These are phyloP conservation scores for Acleris holmiana DNA, from an alignment of 2,888 invertebrate genomes.

Conservation along the genomic window DNA sequence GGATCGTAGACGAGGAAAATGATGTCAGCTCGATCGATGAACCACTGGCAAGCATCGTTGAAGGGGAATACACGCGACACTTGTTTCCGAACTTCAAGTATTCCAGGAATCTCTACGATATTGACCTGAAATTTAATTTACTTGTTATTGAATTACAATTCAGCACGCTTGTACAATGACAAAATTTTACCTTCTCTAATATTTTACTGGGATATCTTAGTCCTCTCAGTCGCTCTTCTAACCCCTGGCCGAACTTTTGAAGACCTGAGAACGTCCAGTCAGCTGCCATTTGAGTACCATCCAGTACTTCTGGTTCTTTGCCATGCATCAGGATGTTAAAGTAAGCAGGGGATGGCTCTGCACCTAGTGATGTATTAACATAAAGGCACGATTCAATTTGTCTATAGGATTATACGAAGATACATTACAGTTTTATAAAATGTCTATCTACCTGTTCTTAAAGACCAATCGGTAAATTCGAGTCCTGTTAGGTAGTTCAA, in stretches of 20 bases:
- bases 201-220: slow-evolving; percentile 92
- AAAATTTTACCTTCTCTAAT: slow-evolving; percentile 90
- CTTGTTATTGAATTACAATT: too few species aligned
- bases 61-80: slow-evolving; percentile 96
- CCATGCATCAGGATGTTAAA: slow-evolving; percentile 96
- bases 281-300: slow-evolving; percentile 97
- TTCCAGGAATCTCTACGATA: slow-evolving; percentile 98
- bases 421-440: background rate
- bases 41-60: slow-evolving; percentile 98
- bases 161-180: too few species aligned
- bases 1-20: slow-evolving; percentile 98
- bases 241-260: slow-evolving; percentile 97
- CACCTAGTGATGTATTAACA: slow-evolving; percentile 85
- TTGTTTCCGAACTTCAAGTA: slow-evolving; percentile 96
- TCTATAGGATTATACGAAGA: background rate
- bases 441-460: slow-evolving; percentile 90
- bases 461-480: slow-evolving; percentile 92
- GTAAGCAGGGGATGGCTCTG: slow-evolving; percentile 96
- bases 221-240: slow-evolving; percentile 94
- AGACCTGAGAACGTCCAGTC: slow-evolving; percentile 97
- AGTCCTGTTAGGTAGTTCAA: slow-evolving; percentile 96
- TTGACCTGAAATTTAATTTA: slow-evolving; percentile 87
- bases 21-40: slow-evolving; percentile 97
- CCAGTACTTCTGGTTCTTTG: slow-evolving; percentile 92
- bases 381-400: background rate